Base-by-base conservation (phyloP, 2,113 vertebrate species). In the Baryphthengus martii region DNA sequence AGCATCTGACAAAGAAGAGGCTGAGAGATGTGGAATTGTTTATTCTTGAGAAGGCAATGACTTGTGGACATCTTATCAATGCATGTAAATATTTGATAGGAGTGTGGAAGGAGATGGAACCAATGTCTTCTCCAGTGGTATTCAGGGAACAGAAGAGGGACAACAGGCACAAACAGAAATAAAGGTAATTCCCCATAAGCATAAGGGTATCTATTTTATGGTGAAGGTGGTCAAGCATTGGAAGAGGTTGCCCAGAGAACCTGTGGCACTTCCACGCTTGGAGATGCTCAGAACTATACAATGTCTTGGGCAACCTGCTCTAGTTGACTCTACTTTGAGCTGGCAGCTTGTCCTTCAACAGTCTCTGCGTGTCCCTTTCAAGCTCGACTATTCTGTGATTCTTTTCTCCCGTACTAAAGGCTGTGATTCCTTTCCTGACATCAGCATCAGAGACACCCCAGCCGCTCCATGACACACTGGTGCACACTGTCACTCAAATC, bases 301-400 rank as follows among this genome's bases (percentile, higher is more conserved):
- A 24, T 5, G 5, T 78, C 12, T 20, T 45, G 44, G 21, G 50
- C 20, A 29, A 17, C 5, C 72, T 75, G 13, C 28, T 79, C 31
- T 35, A 14, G 5, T 4, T 73, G 45, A 13, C 52, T 45, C 31
- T 74, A 26, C 33, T 73, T 63, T 39, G 59, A 74, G 40, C 26
- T 31, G 17, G n/a, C 4, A 6, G 31, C 44, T 49, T 68, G 47
- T 50, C 42, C 19, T 45, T n/a, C 53, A 61, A 1, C 0, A 0
- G 35, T 29, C 16, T 61, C 33, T 17, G 17, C 21, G 14, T 39
- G 40, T 29, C 9, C 40, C 29, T 66, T 56, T 20, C 37, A 67
- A 71, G 29, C 10, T 63, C 68, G 76, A 8, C 11, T 17, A 25
- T 2, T n/a, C 18, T 29, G 12, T 3, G 3, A 20, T 31, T 58